These are phyloP conservation scores for Athrips mouffetella DNA, from an alignment of 2,888 invertebrate genomes.

Conservation along the genomic window DNA sequence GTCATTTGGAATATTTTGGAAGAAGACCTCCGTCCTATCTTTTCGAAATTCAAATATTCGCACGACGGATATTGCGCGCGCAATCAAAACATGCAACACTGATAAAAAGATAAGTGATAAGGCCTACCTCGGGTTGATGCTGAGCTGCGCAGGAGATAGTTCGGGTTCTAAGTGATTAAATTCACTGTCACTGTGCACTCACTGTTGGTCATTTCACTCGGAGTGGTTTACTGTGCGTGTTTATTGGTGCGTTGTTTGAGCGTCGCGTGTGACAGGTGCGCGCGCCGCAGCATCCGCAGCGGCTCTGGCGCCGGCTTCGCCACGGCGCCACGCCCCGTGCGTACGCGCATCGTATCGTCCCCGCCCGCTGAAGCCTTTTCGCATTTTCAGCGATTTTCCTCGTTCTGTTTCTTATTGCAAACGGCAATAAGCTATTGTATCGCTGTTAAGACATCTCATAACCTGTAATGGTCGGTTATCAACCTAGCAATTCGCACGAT, in stretches of 20 bases:
- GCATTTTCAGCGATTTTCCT: constrained; percentile 44
- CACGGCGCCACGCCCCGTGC: constrained; percentile 57
- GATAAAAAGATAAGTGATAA: constrained; percentile 51
- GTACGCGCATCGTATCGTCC: constrained; percentile 62
- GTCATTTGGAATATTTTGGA: constrained; percentile 5
- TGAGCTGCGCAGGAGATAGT: constrained; percentile 41
- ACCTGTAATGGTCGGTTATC: too few relatives aligned
- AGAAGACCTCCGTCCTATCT: too few relatives aligned
- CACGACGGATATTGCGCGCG: constrained; percentile 50
- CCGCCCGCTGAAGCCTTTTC: constrained; percentile 54
- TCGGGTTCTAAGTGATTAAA: constrained; percentile 32
- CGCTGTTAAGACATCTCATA: too few relatives aligned
- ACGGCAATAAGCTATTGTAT: too few relatives aligned
- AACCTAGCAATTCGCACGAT: too few relatives aligned
- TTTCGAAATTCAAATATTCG: constrained; percentile 43
- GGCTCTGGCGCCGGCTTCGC: constrained; percentile 49
- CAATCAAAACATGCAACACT: constrained; percentile 48
- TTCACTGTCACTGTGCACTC: constrained; percentile 61
- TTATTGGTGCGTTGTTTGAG: constrained; percentile 33
- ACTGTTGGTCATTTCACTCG: constrained; percentile 55
- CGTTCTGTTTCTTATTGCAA: constrained; percentile 12
- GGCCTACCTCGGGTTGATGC: constrained; percentile 65
- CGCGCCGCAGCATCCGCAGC: constrained; percentile 68
- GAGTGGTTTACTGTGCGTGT: constrained; percentile 26
- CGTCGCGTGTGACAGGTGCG: constrained; percentile 53